These are phyloP conservation scores for Falcunculus frontatus DNA, from an alignment of 2,113 vertebrate species.

Conservation along the genomic window DNA sequence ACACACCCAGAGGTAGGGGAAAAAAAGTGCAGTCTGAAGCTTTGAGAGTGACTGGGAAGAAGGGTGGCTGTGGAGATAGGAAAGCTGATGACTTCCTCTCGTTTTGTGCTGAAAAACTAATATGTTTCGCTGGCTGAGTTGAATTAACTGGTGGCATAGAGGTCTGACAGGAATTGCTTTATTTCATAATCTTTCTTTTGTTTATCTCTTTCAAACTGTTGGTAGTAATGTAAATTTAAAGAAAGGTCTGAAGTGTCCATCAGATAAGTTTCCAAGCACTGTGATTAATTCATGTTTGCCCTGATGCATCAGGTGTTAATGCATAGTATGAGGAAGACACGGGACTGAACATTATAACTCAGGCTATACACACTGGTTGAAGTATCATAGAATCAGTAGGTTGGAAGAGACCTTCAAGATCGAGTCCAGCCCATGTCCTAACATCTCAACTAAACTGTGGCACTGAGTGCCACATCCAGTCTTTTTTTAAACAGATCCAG, in stretches of 20 bases:
- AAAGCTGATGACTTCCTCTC: background rate
- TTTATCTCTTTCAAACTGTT: background rate
- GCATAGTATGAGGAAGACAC: accelerated
- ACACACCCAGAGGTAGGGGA: slow-evolving; percentile 90
- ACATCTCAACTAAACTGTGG: no score
- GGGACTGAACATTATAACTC: background rate
- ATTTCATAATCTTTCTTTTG: background rate
- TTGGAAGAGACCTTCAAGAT: no score
- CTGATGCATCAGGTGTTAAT: background rate
- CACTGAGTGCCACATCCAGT: no score
- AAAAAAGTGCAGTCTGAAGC: background rate
- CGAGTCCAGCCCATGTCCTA: no score
- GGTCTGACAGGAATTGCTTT: background rate
- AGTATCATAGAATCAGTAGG: no score
- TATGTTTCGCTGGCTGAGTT: background rate
- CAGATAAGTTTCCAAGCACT: background rate
- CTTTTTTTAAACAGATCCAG: no score
- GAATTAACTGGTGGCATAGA: background rate
- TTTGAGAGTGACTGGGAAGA: background rate
- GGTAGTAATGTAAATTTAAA: background rate
- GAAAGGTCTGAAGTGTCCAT: background rate
- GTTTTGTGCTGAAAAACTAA: background rate
- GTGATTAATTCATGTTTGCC: background rate
- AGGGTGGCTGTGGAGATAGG: background rate
- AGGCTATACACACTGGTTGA: accelerated